Conservation (phyloP, 1,140 invertebrate species). For the Andricus grossulariae region DNA sequence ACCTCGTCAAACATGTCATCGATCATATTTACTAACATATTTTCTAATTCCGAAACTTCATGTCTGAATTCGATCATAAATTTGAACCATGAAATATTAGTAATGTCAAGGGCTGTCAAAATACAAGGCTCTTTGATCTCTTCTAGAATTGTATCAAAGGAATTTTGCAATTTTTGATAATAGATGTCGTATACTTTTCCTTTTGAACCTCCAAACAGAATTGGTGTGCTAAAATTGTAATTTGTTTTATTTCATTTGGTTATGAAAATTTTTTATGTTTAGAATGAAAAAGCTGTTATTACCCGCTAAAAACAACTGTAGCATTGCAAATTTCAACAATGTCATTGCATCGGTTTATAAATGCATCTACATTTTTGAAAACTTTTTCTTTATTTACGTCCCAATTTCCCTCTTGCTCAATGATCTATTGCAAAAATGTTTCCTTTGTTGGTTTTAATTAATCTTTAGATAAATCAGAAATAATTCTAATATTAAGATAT, state of each 20-base stretch:
- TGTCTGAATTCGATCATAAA: slow-evolving; percentile 82
- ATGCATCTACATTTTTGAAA: slow-evolving; percentile 91
- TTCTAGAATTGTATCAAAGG: slow-evolving; percentile 72
- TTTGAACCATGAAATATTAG: slow-evolving; percentile 83
- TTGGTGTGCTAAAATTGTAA: slow-evolving; percentile 23
- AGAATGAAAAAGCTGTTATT: slow-evolving; percentile 56
- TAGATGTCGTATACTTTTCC: slow-evolving; percentile 84
- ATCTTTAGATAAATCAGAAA: too few species aligned
- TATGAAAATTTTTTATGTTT: slow-evolving; percentile 38
- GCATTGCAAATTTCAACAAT: slow-evolving; percentile 88
- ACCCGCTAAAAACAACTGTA: slow-evolving; percentile 85
- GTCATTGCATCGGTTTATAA: slow-evolving; percentile 89
- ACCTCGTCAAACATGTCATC: slow-evolving; percentile 81
- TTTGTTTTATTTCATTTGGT: slow-evolving; percentile 25
- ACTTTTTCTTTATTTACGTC: slow-evolving; percentile 83
- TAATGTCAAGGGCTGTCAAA: slow-evolving; percentile 84
- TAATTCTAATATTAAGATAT: too few species aligned
- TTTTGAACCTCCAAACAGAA: slow-evolving; percentile 81
- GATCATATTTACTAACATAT: slow-evolving; percentile 81
- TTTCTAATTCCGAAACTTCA: slow-evolving; percentile 81
- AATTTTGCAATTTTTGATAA: slow-evolving; percentile 78
- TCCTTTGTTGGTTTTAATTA: too few species aligned
- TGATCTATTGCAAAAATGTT: too few species aligned
- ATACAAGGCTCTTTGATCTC: slow-evolving; percentile 76
- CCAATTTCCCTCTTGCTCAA: slow-evolving; percentile 78